Percentiles rank a stretch among this genome's conserved stretches.
phyloP scores from a whole-genome alignment of 1,140 invertebrate species.

The Amyelois transitella region DNA sequence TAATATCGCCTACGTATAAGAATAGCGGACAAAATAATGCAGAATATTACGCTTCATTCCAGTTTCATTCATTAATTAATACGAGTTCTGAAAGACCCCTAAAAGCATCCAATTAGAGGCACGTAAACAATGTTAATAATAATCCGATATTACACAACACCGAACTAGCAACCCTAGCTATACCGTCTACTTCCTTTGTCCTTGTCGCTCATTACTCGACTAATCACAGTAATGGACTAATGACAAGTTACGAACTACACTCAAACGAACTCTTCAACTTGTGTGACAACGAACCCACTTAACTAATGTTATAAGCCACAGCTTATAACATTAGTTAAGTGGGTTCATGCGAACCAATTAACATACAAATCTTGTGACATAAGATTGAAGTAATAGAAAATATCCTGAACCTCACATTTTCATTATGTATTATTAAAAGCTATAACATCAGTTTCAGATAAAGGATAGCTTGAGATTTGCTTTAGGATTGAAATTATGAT shows the following conservation, averaged over 20 bases:
- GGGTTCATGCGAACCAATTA: not conserved
- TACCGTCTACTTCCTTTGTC: not conserved
- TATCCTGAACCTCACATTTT: too few species aligned
- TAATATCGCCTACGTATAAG: too few species aligned
- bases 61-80: too few species aligned
- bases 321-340: conserved; percentile 3
- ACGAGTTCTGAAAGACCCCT: too few species aligned
- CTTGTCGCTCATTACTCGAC: conserved; percentile 22
- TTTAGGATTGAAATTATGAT: too few species aligned
- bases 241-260: conserved; percentile 54
- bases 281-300: not conserved
- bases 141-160: not conserved
- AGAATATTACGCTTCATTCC: too few species aligned
- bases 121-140: not conserved
- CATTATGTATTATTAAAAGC: too few species aligned
- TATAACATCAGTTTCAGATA: too few species aligned
- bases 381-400: not conserved
- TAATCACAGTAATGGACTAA: conserved; percentile 65
- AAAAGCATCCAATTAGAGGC: not conserved
- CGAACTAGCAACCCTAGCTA: not conserved
- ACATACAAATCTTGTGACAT: not conserved
- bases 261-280: conserved; percentile 5
- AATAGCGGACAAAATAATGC: too few species aligned
- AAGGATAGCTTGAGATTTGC: too few species aligned
- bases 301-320: conserved; percentile 3